These are phyloP conservation scores for Anolis sagrei DNA, from an alignment of 2,113 vertebrate species.

Conservation along the genomic window DNA sequence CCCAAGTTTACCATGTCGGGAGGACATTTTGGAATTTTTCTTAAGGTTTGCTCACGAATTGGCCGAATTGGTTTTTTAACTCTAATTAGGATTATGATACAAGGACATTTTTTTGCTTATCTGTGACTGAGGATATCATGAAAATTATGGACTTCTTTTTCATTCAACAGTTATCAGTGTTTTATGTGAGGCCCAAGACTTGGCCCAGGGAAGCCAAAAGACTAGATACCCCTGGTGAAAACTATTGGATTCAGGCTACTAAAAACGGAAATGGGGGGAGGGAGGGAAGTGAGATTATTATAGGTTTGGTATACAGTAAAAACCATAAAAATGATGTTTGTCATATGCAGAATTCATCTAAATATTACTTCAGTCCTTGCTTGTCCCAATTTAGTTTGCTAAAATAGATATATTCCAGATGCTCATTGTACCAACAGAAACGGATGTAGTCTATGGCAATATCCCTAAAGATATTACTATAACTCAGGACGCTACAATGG, in stretches of 20 bases:
- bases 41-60: no score
- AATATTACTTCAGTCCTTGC: not conserved
- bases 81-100: no score
- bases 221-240: no score
- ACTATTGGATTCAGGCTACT: not conserved
- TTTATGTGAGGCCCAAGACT: no score
- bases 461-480: not conserved
- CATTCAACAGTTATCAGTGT: no score
- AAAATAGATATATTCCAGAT: not conserved
- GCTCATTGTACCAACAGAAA: not conserved
- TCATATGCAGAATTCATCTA: not conserved
- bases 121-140: no score
- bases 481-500: not conserved
- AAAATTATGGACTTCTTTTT: no score
- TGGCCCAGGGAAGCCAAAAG: no score
- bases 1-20: no score
- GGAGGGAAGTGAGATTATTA: not conserved
- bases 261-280: not conserved
- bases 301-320: not conserved
- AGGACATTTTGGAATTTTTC: no score
- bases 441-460: not conserved
- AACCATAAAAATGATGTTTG: not conserved
- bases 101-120: no score
- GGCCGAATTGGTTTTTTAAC: no score
- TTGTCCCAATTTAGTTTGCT: not conserved